Evolutionary conservation across 2,797 vertebrate genomes (phyloP), one percentile per base, ranked within the genome.

Genomic region (Megalops cyprinoides): DNA sequence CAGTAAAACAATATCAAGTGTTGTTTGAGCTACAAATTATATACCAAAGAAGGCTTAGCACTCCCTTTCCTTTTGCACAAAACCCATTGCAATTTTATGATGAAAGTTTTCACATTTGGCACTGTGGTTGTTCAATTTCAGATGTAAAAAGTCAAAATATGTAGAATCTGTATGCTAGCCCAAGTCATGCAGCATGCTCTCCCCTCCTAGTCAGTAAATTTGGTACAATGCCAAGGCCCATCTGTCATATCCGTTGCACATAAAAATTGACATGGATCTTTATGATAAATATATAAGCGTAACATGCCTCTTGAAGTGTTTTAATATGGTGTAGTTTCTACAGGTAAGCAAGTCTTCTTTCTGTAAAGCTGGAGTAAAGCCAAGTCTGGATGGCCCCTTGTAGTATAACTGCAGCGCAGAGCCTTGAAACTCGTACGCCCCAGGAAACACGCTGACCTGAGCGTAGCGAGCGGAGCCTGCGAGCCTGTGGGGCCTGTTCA

Each of bases 321-420:
- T n/a, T 76, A 7, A 58, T 28, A 44, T 76, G 74, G 12, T 31
- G 44, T 28, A 56, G 53, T 77, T 12, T 25, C 18, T 37, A 77
- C 53, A 44, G 42, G 53, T 28, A 58, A 37, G 34, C 65, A 44
- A 42, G 8, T 23, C 53, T 42, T 77, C 20, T 56, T n/a, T 56
- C 49, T 76, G 31, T 39, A 4, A 56, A 53, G 75, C 75, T 76
- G 48, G n/a, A n/a, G n/a, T n/a, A n/a, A n/a, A n/a, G 74, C 48
- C 49, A 20, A 15, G 34, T 31, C 28, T 56, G 46, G 14, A 25
- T 1, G 75, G 73, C 46, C 25, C 28, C 18, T 48, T 51, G 75
- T 44, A 48, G 31, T 28, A 15, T 51, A 75, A 75, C 51, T 28
- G 37, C 15, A 48, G 39, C 4, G 12, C 8, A 34, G 34, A 31